A percentile compares a stretch with the other conserved stretches of the same genome.
Conservation (phyloP, 2,113 vertebrate species). For the Perca fluviatilis region DNA sequence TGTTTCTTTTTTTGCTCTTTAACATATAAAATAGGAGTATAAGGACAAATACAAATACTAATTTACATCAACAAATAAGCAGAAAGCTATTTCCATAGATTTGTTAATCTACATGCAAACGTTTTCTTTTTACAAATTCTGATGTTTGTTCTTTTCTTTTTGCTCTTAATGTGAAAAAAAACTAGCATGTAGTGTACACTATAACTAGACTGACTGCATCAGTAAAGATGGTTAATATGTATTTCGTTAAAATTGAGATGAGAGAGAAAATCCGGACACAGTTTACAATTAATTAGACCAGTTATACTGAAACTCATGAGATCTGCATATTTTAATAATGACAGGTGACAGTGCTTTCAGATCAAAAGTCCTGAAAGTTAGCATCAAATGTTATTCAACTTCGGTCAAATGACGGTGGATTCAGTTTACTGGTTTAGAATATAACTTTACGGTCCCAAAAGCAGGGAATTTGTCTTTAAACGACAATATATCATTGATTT, state of each 20-base stretch:
- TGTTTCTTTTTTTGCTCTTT: neutral
- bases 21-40: neutral
- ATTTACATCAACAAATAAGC: neutral
- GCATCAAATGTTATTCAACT: too few species aligned
- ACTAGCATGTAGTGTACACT: neutral
- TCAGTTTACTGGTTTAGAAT: constrained; percentile 3
- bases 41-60: neutral
- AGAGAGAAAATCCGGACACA: too few species aligned
- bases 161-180: neutral
- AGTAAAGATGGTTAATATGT: neutral
- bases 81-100: neutral
- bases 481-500: too few species aligned
- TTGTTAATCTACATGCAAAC: neutral
- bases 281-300: too few species aligned
- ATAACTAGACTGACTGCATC: neutral
- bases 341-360: constrained; percentile 11
- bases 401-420: too few species aligned
- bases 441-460: neutral
- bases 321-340: constrained; percentile 37
- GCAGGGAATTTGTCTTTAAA: too few species aligned
- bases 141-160: neutral
- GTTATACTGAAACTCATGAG: neutral
- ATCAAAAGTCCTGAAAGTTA: too few species aligned
- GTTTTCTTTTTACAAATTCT: neutral
- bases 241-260: too few species aligned